A percentile compares a stretch with the other conserved stretches of the same genome.
phyloP scores from a whole-genome alignment of 2,797 vertebrate genomes.

The Diplodus puntazzo region DNA sequence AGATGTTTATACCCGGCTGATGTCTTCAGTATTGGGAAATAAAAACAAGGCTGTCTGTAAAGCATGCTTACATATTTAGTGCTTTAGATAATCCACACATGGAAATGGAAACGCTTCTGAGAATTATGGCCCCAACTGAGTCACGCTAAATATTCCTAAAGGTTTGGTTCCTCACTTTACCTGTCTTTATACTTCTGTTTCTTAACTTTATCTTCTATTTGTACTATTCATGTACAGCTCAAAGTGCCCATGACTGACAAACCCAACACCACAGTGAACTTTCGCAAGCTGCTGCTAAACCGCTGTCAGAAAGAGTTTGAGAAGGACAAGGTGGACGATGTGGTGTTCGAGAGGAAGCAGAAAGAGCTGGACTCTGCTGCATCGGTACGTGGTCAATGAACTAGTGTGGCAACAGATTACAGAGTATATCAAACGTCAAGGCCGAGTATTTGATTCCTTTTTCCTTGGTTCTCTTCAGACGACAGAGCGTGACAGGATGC shows the following conservation, averaged over 20 bases:
- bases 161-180: neutral
- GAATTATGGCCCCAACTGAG: neutral
- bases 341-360: constrained; percentile 97
- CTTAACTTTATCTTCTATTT: neutral
- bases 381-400: constrained; percentile 81
- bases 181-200: neutral
- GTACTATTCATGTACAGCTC: constrained; percentile 81
- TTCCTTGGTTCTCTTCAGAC: constrained; percentile 75
- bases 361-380: constrained; percentile 94
- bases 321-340: constrained; percentile 97
- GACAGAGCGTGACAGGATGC: constrained; percentile 91
- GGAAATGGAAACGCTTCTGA: neutral
- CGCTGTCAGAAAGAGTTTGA: constrained; percentile 99
- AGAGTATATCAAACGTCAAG: neutral
- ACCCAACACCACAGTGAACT: constrained; percentile 94
- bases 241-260: constrained; percentile 97
- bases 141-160: neutral
- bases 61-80: neutral
- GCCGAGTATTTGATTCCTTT: neutral
- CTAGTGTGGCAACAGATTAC: neutral
- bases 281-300: constrained; percentile 96
- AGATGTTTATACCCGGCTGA: neutral
- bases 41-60: neutral
- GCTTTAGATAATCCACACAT: neutral
- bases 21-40: neutral